phyloP scores from a whole-genome alignment of 2,888 invertebrate genomes.

The Toxonevra muliebris region DNA sequence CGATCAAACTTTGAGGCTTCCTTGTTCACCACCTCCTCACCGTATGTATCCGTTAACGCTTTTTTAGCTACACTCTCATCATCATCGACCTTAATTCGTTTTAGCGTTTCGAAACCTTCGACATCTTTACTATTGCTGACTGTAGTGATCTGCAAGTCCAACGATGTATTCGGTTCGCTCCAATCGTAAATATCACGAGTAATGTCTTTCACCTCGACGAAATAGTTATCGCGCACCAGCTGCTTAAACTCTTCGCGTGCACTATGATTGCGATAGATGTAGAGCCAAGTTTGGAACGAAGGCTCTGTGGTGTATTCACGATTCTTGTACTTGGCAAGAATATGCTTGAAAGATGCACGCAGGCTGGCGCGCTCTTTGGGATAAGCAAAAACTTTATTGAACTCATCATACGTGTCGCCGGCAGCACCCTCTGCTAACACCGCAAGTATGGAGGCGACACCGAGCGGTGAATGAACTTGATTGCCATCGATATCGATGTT shows the following conservation, averaged over 20 bases:
- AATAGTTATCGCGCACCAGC: slow-evolving; percentile 69
- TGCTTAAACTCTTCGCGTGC: slow-evolving; percentile 71
- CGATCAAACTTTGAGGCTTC: slow-evolving; percentile 64
- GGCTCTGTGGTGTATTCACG: slow-evolving; percentile 59
- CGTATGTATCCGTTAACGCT: slow-evolving; percentile 47
- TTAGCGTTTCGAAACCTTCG: slow-evolving; percentile 63
- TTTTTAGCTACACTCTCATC: slow-evolving; percentile 39
- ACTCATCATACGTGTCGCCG: slow-evolving; percentile 70
- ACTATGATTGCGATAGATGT: slow-evolving; percentile 74
- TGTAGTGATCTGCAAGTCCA: slow-evolving; percentile 42
- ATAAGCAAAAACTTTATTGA: slow-evolving; percentile 68
- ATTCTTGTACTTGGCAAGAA: slow-evolving; percentile 53
- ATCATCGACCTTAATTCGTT: slow-evolving; percentile 55
- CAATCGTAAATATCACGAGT: slow-evolving; percentile 55
- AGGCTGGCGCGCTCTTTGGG: slow-evolving; percentile 65
- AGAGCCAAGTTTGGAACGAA: slow-evolving; percentile 74
- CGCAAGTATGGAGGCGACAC: slow-evolving; percentile 72
- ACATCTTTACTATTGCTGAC: slow-evolving; percentile 63
- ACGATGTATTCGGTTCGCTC: slow-evolving; percentile 51
- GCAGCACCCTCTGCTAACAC: slow-evolving; percentile 72
- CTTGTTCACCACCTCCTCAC: slow-evolving; percentile 52
- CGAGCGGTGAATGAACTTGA: slow-evolving; percentile 73
- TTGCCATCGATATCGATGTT: slow-evolving; percentile 65
- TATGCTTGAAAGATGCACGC: slow-evolving; percentile 51
- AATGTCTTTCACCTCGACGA: slow-evolving; percentile 70